phyloP scores from a whole-genome alignment of 2,888 invertebrate genomes.

The Bombyx huttoni region DNA sequence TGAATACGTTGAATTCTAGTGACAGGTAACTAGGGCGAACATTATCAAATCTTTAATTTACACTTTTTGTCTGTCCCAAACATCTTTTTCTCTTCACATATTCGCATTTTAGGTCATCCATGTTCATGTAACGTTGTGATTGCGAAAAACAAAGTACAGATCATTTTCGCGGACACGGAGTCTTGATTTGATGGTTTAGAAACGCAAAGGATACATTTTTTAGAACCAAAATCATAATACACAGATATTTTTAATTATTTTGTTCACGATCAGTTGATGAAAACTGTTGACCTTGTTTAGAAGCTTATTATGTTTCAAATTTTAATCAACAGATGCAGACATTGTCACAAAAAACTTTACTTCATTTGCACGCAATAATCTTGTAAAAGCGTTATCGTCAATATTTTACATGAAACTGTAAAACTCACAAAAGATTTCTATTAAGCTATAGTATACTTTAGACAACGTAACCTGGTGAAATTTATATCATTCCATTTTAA shows the following conservation, averaged over 20 bases:
- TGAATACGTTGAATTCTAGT: conserved; percentile 48
- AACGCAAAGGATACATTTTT: conserved; percentile 38
- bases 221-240: conserved; percentile 45
- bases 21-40: conserved; percentile 40
- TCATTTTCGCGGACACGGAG: conserved; percentile 67
- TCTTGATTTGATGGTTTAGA: conserved; percentile 45
- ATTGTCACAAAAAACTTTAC: conserved; percentile 64
- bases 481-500: too few species aligned
- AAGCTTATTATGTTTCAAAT: conserved; percentile 72
- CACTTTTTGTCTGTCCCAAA: conserved; percentile 60
- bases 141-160: conserved; percentile 70
- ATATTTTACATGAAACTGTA: too few species aligned
- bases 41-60: conserved; percentile 56
- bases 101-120: conserved; percentile 74
- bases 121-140: conserved; percentile 74
- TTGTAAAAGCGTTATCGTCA: conserved; percentile 20
- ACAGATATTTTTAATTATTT: conserved; percentile 62
- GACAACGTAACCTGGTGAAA: too few species aligned
- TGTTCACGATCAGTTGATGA: conserved; percentile 63
- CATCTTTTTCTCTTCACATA: conserved; percentile 70
- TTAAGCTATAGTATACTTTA: too few species aligned
- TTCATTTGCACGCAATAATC: conserved; percentile 33
- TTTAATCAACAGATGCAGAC: conserved; percentile 73
- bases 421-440: too few species aligned
- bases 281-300: conserved; percentile 74